Conservation (phyloP, 2,113 vertebrate species). For the Syngnathus scovelli region DNA sequence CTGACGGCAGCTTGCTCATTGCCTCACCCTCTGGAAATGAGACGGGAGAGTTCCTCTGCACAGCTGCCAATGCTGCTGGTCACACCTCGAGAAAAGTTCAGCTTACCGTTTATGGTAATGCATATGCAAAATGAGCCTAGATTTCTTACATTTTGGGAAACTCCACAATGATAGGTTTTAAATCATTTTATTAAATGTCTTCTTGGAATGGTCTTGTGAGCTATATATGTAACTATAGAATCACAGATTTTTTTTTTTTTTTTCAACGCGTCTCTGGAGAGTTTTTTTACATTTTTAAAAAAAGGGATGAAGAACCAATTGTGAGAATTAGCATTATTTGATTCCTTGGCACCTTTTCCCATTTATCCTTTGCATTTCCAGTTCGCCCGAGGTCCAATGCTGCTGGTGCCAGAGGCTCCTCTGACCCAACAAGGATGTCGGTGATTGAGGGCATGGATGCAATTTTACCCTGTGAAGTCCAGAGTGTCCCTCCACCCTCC, state of each 20-base stretch:
- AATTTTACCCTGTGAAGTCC: slow-evolving; percentile 86
- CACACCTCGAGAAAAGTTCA: slow-evolving; percentile 86
- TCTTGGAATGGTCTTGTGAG: neutral
- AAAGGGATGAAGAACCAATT: too few species aligned
- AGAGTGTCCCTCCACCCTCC: slow-evolving; percentile 83
- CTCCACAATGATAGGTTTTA: neutral
- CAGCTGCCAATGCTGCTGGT: slow-evolving; percentile 86
- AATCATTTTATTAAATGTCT: neutral
- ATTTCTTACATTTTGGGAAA: neutral
- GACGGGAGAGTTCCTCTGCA: slow-evolving; percentile 87
- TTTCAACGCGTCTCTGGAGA: too few species aligned
- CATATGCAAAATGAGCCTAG: neutral
- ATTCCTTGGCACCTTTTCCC: neutral
- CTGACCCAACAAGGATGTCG: slow-evolving; percentile 71
- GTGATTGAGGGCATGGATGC: slow-evolving; percentile 79
- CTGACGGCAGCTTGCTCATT: slow-evolving; percentile 81
- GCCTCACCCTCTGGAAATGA: slow-evolving; percentile 80
- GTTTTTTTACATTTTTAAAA: too few species aligned
- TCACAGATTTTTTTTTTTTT: too few species aligned
- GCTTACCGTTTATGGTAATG: slow-evolving; percentile 89
- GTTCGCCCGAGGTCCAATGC: slow-evolving; percentile 80
- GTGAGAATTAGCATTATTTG: too few species aligned
- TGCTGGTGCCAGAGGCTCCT: slow-evolving; percentile 46
- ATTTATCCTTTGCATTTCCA: slow-evolving; percentile 45
- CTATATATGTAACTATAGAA: too few species aligned